Evolutionary conservation across 2,113 vertebrate species (phyloP).

Genomic region (Actinemys pallida): DNA sequence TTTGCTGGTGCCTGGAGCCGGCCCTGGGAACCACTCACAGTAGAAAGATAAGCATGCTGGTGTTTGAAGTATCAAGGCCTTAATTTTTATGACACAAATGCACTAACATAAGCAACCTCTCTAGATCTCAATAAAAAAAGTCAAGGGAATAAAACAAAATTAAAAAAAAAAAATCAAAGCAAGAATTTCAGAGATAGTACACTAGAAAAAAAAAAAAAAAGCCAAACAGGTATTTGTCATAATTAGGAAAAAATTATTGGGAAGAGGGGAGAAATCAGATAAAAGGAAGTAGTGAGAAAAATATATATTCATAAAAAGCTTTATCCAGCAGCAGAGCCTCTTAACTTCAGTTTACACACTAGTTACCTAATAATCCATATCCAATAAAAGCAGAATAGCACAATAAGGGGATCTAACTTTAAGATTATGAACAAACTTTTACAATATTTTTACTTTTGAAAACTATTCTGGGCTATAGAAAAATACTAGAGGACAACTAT

Average conservation of each 20-base stretch:
- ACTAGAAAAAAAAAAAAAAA: not conserved
- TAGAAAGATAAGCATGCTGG: too few relatives aligned
- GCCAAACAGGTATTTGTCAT: not conserved
- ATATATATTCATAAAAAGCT: not conserved
- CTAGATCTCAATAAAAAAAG: not conserved
- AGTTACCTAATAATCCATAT: not conserved
- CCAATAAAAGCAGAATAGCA: not conserved
- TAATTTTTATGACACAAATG: too few relatives aligned
- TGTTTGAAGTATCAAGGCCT: too few relatives aligned
- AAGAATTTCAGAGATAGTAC: not conserved
- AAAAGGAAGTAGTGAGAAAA: not conserved
- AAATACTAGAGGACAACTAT: not conserved
- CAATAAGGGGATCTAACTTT: not conserved
- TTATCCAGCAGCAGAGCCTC: not conserved
- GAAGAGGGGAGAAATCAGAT: not conserved
- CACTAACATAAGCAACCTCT: not conserved
- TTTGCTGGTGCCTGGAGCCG: too few relatives aligned
- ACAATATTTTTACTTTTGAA: not conserved
- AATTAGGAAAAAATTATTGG: fast-evolving
- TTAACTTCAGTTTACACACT: not conserved
- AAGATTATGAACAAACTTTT: not conserved
- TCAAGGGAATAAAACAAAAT: not conserved
- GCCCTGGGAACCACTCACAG: too few relatives aligned
- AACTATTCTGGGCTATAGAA: not conserved
- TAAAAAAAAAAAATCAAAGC: not conserved